phyloP scores from a whole-genome alignment of 2,888 invertebrate species.

The Drosophila setosimentum region DNA sequence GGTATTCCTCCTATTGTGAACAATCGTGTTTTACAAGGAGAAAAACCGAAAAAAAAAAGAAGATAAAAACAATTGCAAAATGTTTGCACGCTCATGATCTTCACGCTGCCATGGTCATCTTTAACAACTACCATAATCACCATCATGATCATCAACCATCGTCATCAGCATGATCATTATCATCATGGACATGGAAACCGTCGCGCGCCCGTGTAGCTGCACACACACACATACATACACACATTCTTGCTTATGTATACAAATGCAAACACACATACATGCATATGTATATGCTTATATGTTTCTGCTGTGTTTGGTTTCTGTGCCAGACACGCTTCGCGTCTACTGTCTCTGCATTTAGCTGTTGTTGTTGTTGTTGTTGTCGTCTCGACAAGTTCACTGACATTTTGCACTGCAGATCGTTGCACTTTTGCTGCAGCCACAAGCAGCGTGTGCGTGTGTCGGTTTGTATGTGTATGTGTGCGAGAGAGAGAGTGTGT shows the following conservation, averaged over 20 bases:
- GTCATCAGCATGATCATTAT: slow-evolving; percentile 30
- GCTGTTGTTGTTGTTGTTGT: slow-evolving; percentile 16
- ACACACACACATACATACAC: background rate
- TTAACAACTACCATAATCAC: slow-evolving; percentile 48
- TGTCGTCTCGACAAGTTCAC: slow-evolving; percentile 72
- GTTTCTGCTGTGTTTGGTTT: slow-evolving; percentile 32
- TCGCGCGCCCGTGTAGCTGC: slow-evolving; percentile 1
- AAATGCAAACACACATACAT: too few relatives aligned
- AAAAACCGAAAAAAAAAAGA: background rate
- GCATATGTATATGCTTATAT: slow-evolving; percentile 8
- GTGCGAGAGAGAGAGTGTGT: background rate
- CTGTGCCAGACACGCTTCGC: slow-evolving; percentile 56
- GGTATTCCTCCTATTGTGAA: slow-evolving; percentile 35
- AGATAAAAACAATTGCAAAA: slow-evolving; percentile 34
- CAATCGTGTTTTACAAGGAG: slow-evolving; percentile 43
- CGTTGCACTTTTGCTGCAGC: slow-evolving; percentile 81
- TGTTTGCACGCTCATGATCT: slow-evolving; percentile 55
- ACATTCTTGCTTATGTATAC: too few relatives aligned
- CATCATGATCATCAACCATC: slow-evolving; percentile 17
- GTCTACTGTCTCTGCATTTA: slow-evolving; percentile 35
- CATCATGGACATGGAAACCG: slow-evolving; percentile 28
- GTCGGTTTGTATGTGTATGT: background rate
- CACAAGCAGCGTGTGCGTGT: slow-evolving; percentile 15
- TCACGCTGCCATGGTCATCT: slow-evolving; percentile 65
- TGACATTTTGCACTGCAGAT: slow-evolving; percentile 82